Evolutionary conservation across 2,888 invertebrate genomes (phyloP).

Genomic region (Heteromyza rotundicornis): DNA sequence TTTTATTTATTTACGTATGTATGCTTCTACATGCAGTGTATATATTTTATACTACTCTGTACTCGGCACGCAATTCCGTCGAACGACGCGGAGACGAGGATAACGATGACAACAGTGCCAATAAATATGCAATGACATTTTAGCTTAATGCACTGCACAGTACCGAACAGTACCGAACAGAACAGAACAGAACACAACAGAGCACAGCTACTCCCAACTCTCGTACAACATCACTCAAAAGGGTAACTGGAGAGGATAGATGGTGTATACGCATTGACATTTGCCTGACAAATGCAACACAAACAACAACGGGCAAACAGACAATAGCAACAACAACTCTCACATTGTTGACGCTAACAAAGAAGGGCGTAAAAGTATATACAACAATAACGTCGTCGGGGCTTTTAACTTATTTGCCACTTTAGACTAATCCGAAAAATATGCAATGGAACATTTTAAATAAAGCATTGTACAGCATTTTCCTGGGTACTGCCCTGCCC

Average conservation of each 20-base stretch:
- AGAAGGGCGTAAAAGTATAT: not conserved
- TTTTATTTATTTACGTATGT: not conserved
- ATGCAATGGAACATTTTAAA: not conserved
- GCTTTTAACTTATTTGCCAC: not conserved
- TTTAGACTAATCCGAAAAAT: not conserved
- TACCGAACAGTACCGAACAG: no score
- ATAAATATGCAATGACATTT: slow-evolving; percentile 8
- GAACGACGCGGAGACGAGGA: no score
- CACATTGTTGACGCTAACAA: not conserved
- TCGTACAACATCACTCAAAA: not conserved
- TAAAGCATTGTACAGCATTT: not conserved
- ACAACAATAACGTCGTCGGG: not conserved
- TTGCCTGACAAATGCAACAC: not conserved
- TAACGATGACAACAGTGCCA: not conserved
- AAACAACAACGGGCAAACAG: not conserved
- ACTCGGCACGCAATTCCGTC: not conserved
- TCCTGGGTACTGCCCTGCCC: no score
- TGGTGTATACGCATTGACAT: not conserved
- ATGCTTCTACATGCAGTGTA: no score
- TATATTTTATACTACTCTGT: no score
- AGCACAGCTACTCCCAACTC: not conserved
- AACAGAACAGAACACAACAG: no score
- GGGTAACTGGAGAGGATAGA: not conserved
- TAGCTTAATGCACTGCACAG: slow-evolving; percentile 2
- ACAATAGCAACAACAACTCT: not conserved